Conservation (phyloP, 2,888 invertebrate genomes). For the Baronia brevicornis region DNA sequence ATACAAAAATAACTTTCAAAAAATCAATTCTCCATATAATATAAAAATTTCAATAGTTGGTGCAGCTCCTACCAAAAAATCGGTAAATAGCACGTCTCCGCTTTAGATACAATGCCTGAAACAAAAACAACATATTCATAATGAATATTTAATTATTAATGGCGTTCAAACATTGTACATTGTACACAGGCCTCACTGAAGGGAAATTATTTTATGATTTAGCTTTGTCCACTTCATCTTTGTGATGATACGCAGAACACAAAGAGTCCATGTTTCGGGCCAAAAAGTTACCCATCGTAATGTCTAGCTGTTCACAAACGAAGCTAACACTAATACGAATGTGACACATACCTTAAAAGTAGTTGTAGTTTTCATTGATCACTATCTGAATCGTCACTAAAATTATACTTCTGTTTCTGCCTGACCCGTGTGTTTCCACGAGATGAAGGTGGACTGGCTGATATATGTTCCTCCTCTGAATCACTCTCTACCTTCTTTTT, state of each 20-base stretch:
- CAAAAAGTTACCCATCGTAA: no score
- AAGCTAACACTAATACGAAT: slow-evolving; percentile 9
- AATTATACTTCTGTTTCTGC: slow-evolving; percentile 55
- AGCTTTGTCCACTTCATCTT: no score
- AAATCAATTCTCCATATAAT: slow-evolving; percentile 1
- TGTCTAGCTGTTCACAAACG: not conserved
- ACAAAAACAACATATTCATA: no score
- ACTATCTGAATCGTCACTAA: slow-evolving; percentile 54
- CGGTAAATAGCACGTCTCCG: not conserved
- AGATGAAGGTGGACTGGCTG: slow-evolving; percentile 21
- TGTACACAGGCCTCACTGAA: no score
- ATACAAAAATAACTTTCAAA: slow-evolving; percentile 13
- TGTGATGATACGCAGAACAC: no score
- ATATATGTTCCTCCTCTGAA: slow-evolving; percentile 38
- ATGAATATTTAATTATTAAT: no score
- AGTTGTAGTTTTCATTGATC: slow-evolving; percentile 30
- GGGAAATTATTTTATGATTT: no score
- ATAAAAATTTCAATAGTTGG: not conserved
- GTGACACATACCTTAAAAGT: slow-evolving; percentile 15
- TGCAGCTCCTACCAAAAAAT: not conserved
- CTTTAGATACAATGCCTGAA: no score
- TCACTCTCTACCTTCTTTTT: slow-evolving; percentile 50
- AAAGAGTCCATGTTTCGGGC: no score
- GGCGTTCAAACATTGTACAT: no score
- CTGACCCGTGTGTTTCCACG: slow-evolving; percentile 30